Percentiles rank a stretch among this genome's conserved stretches.
Evolutionary conservation across 1,140 invertebrate species (phyloP).

Genomic region (Bursaphelenchus mucronatus): DNA sequence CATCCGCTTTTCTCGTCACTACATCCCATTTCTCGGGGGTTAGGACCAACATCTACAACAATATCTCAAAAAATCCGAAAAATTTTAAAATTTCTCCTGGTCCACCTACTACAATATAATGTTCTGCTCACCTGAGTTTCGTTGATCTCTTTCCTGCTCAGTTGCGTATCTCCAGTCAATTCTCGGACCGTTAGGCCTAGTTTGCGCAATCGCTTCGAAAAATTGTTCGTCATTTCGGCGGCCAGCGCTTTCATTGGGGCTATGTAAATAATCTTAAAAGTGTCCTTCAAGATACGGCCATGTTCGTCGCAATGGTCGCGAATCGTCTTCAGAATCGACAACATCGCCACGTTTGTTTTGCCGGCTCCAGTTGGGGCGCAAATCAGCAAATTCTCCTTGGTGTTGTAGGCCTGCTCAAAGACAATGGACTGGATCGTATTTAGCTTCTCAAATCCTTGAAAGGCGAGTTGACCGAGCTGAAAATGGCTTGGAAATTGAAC

Average conservation of each 20-base stretch:
- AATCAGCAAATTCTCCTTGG: slow-evolving; percentile 91
- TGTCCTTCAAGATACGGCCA: slow-evolving; percentile 75
- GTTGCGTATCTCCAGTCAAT: slow-evolving; percentile 94
- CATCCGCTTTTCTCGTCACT: slow-evolving; percentile 86
- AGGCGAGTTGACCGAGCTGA: slow-evolving; percentile 76
- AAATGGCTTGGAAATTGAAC: slow-evolving; percentile 32
- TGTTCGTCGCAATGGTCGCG: slow-evolving; percentile 68
- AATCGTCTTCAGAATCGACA: slow-evolving; percentile 83
- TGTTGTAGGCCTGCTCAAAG: slow-evolving; percentile 86
- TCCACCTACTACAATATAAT: slow-evolving; percentile 6
- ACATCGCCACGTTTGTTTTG: slow-evolving; percentile 95
- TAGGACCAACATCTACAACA: slow-evolving; percentile 79
- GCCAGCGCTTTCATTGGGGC: slow-evolving; percentile 99
- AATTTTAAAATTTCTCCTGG: slow-evolving; percentile 19
- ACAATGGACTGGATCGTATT: slow-evolving; percentile 95
- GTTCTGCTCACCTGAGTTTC: slow-evolving; percentile 73
- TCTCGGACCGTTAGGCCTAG: slow-evolving; percentile 81
- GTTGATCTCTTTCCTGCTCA: slow-evolving; percentile 87
- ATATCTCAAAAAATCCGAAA: slow-evolving; percentile 25
- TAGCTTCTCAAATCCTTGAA: slow-evolving; percentile 76
- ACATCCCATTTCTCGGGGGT: slow-evolving; percentile 99
- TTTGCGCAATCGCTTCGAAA: slow-evolving; percentile 73
- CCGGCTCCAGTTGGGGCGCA: slow-evolving; percentile 93
- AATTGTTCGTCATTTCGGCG: slow-evolving; percentile 93
- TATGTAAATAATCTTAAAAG: slow-evolving; percentile 97